Conservation (phyloP, 1,140 invertebrate genomes). For the Theocolax elegans region DNA sequence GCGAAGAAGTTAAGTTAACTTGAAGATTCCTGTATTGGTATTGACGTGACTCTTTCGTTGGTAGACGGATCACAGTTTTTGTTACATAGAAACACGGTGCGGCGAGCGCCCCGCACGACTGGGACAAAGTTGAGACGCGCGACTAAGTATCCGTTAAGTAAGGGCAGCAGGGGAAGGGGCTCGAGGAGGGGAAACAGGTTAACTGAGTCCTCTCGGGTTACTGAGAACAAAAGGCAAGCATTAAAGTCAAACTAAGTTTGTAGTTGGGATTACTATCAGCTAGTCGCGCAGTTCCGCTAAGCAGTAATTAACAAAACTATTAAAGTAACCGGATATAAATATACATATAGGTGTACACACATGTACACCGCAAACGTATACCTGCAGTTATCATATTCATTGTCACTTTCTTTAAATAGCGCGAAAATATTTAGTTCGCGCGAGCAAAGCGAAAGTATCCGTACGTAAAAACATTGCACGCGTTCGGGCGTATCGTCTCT, state of each 20-base stretch:
- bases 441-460: too few relatives aligned
- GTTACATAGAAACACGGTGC: neutral
- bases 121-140: conserved; percentile 16
- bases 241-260: conserved; percentile 37
- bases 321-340: conserved; percentile 6
- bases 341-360: too few relatives aligned
- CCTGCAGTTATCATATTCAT: neutral
- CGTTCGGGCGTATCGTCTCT: too few relatives aligned
- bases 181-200: conserved; percentile 14
- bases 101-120: too few relatives aligned
- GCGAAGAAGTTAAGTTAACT: too few relatives aligned
- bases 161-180: neutral
- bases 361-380: too few relatives aligned
- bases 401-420: too few relatives aligned
- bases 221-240: conserved; percentile 33
- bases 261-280: conserved; percentile 33
- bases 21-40: too few relatives aligned
- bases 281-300: conserved; percentile 16
- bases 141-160: conserved; percentile 32
- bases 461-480: too few relatives aligned
- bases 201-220: conserved; percentile 22
- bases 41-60: neutral
- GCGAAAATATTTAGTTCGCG: neutral
- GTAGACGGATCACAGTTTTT: neutral
- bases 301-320: conserved; percentile 32